Conservation (phyloP, 2,888 invertebrate genomes). For the Syrphus vitripennis region DNA sequence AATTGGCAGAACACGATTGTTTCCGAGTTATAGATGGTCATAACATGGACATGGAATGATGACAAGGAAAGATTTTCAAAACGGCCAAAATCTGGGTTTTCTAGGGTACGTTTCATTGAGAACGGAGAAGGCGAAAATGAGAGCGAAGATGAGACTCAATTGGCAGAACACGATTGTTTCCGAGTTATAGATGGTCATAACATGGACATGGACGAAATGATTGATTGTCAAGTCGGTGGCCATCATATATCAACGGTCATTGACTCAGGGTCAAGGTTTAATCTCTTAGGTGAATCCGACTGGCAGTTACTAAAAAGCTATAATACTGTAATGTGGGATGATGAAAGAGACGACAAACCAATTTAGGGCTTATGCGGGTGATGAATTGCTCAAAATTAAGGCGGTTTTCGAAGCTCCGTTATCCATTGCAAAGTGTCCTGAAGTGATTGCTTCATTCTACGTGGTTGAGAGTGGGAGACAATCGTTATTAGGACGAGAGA, state of each 20-base stretch:
- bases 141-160: too few species aligned
- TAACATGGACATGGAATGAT: too few species aligned
- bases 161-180: too few species aligned
- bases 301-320: conserved; percentile 7
- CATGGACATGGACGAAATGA: conserved; percentile 41
- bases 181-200: too few species aligned
- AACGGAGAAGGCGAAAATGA: too few species aligned
- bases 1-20: conserved; percentile 52
- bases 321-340: neutral
- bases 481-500: conserved; percentile 4
- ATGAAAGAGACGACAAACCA: neutral
- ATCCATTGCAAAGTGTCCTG: neutral
- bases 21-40: conserved; percentile 34
- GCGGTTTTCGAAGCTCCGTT: conserved; percentile 26
- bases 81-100: too few species aligned
- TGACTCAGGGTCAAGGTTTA: conserved; percentile 22
- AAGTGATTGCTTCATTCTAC: conserved; percentile 40
- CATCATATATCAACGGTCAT: conserved; percentile 17
- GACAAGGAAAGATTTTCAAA: too few species aligned
- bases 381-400: conserved; percentile 14
- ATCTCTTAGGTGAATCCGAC: conserved; percentile 25
- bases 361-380: neutral
- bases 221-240: conserved; percentile 10
- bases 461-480: conserved; percentile 29
- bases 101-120: too few species aligned